Evolutionary conservation across 2,113 vertebrate species (phyloP).

Genomic region (Albula goreensis): DNA sequence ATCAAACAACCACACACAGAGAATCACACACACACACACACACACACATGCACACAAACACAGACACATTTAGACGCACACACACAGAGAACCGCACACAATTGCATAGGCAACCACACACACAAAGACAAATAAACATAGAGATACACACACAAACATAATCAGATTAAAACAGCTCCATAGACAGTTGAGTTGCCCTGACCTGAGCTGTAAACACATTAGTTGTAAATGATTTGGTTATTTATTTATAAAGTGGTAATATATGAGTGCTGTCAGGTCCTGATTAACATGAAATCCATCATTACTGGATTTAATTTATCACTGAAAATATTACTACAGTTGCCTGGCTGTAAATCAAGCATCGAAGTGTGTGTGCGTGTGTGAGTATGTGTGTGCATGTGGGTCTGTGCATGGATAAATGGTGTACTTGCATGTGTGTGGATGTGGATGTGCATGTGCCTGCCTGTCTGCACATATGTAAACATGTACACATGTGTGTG

Average conservation of each 20-base stretch:
- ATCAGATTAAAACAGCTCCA: not conserved
- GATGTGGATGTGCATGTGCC: not conserved
- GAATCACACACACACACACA: not conserved
- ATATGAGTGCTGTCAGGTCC: slow-evolving; percentile 57
- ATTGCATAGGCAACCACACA: not conserved
- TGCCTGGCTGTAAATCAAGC: slow-evolving; percentile 36
- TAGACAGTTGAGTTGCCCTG: slow-evolving; percentile 29
- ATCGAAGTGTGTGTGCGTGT: slow-evolving; percentile 57
- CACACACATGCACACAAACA: not conserved
- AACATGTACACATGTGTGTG: not conserved
- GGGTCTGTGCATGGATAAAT: slow-evolving; percentile 30
- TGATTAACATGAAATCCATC: slow-evolving; percentile 63
- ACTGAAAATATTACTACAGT: slow-evolving; percentile 40
- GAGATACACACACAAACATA: not conserved
- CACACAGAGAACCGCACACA: not conserved
- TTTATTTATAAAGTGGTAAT: slow-evolving; percentile 68
- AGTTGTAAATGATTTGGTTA: slow-evolving; percentile 47
- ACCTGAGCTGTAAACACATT: slow-evolving; percentile 53
- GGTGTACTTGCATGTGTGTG: slow-evolving; percentile 45
- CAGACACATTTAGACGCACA: slow-evolving; percentile 2
- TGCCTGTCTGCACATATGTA: not conserved
- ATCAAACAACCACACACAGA: slow-evolving; percentile 34
- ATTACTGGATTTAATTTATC: slow-evolving; percentile 61
- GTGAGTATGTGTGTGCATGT: slow-evolving; percentile 54
- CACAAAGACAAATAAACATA: not conserved